Evolutionary conservation across 2,113 vertebrate genomes (phyloP).

Genomic region (Hystrix brachyura): DNA sequence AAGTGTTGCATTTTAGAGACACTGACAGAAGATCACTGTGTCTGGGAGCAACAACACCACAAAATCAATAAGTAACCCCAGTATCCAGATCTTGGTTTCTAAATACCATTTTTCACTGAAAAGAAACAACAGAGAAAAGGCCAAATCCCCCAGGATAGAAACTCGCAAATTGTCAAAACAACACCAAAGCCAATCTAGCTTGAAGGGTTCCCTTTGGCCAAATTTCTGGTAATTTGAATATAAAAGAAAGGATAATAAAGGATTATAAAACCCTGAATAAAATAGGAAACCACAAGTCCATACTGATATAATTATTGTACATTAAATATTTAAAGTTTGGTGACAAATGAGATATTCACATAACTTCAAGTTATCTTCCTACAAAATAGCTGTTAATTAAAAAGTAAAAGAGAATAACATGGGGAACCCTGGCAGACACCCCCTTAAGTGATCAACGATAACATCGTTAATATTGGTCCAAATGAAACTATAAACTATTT

Average conservation of each 20-base stretch:
- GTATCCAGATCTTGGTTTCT: not conserved
- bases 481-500: not conserved
- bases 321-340: constrained; percentile 40
- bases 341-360: not conserved
- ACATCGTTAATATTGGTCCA: not conserved
- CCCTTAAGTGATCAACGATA: not conserved
- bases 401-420: not conserved
- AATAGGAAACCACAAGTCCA: not conserved
- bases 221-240: constrained; percentile 22
- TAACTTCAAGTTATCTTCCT: not conserved
- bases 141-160: not conserved
- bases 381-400: constrained; percentile 19
- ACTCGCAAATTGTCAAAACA: constrained; percentile 7
- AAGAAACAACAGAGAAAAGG: constrained; percentile 29
- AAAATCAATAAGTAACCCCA: not conserved
- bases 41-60: not conserved
- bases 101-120: not conserved
- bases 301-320: constrained; percentile 4
- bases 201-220: not conserved
- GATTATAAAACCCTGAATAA: not conserved
- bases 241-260: not conserved
- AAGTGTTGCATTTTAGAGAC: not conserved
- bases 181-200: not conserved
- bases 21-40: not conserved
- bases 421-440: not conserved